phyloP scores from a whole-genome alignment of 2,888 invertebrate species.

The Orthosia incerta region DNA sequence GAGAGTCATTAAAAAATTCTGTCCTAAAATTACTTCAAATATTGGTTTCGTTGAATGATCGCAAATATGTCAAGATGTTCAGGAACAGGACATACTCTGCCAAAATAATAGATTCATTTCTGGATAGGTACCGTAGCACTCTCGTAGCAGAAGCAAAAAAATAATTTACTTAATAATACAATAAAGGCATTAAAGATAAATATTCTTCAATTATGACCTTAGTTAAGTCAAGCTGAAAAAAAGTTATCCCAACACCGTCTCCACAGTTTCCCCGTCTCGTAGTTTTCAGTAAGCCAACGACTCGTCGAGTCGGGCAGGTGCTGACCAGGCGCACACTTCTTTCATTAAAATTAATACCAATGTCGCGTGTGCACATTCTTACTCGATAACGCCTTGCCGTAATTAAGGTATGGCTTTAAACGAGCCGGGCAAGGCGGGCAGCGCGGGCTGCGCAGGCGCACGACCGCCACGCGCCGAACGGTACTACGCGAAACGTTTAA shows the following conservation, averaged over 20 bases:
- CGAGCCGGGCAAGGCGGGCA: conserved; percentile 65
- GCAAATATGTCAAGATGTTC: neutral
- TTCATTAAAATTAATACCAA: conserved; percentile 91
- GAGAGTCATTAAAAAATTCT: too few species aligned
- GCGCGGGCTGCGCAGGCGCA: conserved; percentile 61
- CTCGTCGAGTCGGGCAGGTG: conserved; percentile 83
- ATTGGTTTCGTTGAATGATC: neutral
- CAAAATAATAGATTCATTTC: neutral
- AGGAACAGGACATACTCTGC: neutral
- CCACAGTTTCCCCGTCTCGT: conserved; percentile 57
- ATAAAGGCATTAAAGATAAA: neutral
- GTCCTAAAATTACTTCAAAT: neutral
- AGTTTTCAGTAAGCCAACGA: conserved; percentile 86
- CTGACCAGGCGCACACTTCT: conserved; percentile 88
- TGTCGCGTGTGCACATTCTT: conserved; percentile 91
- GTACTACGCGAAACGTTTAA: conserved; percentile 79
- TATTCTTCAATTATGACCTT: neutral
- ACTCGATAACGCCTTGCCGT: conserved; percentile 90
- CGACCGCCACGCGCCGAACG: conserved; percentile 85
- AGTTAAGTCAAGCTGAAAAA: neutral
- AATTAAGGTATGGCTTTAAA: conserved; percentile 89
- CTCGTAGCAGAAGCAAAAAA: neutral
- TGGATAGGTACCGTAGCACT: neutral
- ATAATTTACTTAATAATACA: too few species aligned
- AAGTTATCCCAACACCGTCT: conserved; percentile 19